Conservation (phyloP, 2,113 vertebrate genomes). For the Chionomys nivalis region DNA sequence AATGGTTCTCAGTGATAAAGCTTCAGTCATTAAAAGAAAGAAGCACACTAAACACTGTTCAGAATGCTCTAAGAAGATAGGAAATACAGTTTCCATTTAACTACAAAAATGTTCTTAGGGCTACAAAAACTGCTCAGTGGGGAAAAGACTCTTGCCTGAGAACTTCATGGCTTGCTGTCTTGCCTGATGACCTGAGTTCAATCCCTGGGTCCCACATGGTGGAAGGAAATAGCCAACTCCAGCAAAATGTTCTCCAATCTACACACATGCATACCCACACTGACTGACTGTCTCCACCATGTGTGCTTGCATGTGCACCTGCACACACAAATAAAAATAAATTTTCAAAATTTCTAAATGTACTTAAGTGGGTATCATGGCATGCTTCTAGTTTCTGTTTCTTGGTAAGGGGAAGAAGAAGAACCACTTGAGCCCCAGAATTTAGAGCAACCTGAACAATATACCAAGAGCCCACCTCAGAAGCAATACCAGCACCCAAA, state of each 20-base stretch:
- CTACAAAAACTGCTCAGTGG: not conserved
- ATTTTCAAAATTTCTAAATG: not conserved
- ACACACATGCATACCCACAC: too few species aligned
- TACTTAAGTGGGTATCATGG: not conserved
- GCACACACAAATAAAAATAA: not conserved
- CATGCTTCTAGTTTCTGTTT: not conserved
- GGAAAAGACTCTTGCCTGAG: not conserved
- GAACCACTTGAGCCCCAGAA: not conserved
- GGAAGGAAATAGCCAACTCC: not conserved
- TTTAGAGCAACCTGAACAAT: not conserved
- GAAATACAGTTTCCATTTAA: slow-evolving; percentile 34
- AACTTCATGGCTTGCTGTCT: not conserved
- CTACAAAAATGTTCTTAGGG: not conserved
- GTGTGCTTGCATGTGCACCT: not conserved
- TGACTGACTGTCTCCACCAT: not conserved
- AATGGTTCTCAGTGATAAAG: not conserved
- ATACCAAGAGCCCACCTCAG: not conserved
- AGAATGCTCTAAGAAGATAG: not conserved
- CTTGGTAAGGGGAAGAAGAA: not conserved
- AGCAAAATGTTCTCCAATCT: not conserved
- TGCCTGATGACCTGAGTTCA: not conserved
- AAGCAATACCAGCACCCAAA: not conserved
- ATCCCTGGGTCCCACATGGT: not conserved
- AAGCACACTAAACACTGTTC: not conserved
- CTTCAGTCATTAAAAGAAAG: not conserved